Evolutionary conservation across 30 jellyfish, hydroid and myxozoan genomes (phyloP).

Genomic region (Kudoa iwatai): DNA sequence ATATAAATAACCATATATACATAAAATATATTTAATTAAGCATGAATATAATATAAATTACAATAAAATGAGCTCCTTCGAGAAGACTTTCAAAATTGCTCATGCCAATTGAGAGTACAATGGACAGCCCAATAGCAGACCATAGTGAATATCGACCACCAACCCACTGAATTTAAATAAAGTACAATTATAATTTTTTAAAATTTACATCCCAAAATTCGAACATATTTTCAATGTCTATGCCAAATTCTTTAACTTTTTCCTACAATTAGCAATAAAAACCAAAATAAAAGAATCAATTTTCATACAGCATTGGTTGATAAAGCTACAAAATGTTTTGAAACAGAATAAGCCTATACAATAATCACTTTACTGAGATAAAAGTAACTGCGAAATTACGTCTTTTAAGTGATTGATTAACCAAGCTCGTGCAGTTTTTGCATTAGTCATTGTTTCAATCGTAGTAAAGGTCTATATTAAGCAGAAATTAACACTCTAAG

Average conservation of each 20-base stretch:
- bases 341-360: constrained; percentile 52
- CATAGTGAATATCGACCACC: constrained; percentile 97
- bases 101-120: constrained; percentile 25
- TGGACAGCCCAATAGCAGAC: constrained; percentile 93
- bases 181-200: background rate
- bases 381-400: constrained; percentile 5
- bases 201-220: constrained; percentile 70
- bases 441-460: constrained; percentile 75
- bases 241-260: constrained; percentile 82
- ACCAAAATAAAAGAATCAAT: background rate
- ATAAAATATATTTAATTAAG: too few species aligned
- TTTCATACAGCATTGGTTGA: constrained; percentile 18
- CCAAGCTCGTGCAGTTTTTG: constrained; percentile 52
- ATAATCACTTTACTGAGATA: too few species aligned
- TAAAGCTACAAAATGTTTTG: constrained; percentile 67
- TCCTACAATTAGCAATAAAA: constrained; percentile 2
- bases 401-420: constrained; percentile 14
- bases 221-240: constrained; percentile 58
- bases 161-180: constrained; percentile 31
- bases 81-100: constrained; percentile 41
- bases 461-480: constrained; percentile 58
- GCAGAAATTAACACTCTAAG: background rate
- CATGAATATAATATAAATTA: background rate
- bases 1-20: too few species aligned
- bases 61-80: constrained; percentile 85